phyloP scores from a whole-genome alignment of 2,888 invertebrate species.

The Stenodera caucasica region DNA sequence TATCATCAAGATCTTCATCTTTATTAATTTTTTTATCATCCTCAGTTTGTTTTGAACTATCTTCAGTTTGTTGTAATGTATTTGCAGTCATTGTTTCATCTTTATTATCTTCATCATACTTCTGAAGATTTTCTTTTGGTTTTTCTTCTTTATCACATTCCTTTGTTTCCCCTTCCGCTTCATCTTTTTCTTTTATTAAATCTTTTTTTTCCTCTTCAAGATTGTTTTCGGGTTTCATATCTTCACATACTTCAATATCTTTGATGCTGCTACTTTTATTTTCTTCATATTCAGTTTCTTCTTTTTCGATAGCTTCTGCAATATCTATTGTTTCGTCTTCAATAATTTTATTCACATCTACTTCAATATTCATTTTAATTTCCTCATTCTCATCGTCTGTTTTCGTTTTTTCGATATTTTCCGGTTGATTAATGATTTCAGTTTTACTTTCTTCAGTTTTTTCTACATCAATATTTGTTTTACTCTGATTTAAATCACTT shows the following conservation, averaged over 20 bases:
- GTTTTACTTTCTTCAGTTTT: not conserved
- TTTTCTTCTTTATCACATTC: too few relatives aligned
- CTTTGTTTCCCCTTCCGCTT: not conserved
- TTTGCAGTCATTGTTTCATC: not conserved
- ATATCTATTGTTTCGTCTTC: constrained; percentile 2
- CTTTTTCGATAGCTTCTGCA: not conserved
- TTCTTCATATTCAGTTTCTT: not conserved
- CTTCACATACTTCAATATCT: not conserved
- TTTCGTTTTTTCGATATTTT: not conserved
- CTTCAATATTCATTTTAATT: not conserved
- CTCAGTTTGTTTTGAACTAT: not conserved
- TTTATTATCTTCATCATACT: constrained; percentile 1
- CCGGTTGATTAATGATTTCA: not conserved
- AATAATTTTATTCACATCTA: not conserved
- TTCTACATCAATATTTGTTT: not conserved
- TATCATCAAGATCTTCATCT: not conserved
- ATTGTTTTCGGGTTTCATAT: too few relatives aligned
- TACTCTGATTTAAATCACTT: not conserved
- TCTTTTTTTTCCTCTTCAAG: too few relatives aligned
- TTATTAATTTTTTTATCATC: not conserved
- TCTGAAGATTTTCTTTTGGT: too few relatives aligned
- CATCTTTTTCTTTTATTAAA: not conserved
- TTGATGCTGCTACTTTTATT: not conserved
- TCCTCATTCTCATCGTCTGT: not conserved
- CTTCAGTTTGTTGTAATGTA: not conserved